Conservation (phyloP, 1,140 invertebrate genomes). For the Drosophila obscura region DNA sequence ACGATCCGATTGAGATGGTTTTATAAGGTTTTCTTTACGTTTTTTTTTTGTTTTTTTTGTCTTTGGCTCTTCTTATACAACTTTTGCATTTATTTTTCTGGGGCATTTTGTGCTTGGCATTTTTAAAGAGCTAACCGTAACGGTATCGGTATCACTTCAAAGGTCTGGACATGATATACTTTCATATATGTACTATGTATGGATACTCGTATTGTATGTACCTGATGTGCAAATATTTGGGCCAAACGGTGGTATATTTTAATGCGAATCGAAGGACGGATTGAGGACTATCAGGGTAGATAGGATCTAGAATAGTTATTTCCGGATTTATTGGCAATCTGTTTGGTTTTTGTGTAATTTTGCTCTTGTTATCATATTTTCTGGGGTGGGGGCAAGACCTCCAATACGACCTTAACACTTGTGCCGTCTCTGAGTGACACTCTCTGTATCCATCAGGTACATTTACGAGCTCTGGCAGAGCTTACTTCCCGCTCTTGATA, state of each 20-base stretch:
- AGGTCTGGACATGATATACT: slow-evolving; percentile 33
- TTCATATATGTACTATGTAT: neutral
- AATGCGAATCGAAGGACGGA: no score
- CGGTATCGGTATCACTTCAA: slow-evolving; percentile 44
- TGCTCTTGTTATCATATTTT: no score
- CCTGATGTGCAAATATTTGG: no score
- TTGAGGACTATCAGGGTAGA: no score
- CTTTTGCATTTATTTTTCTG: slow-evolving; percentile 53
- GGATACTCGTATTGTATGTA: neutral
- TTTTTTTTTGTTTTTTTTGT: slow-evolving; percentile 18
- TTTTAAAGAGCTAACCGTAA: slow-evolving; percentile 44
- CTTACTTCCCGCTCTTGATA: slow-evolving; percentile 42
- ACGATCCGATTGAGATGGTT: slow-evolving; percentile 72
- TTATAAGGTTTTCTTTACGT: slow-evolving; percentile 52
- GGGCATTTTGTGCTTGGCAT: slow-evolving; percentile 51
- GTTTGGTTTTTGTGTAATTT: no score
- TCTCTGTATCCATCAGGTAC: slow-evolving; percentile 47
- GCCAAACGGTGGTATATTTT: no score
- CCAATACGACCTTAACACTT: slow-evolving; percentile 45
- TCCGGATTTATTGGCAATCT: no score
- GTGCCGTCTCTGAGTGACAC: slow-evolving; percentile 30
- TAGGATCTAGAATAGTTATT: no score
- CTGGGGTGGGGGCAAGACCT: slow-evolving; percentile 1
- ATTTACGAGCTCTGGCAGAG: slow-evolving; percentile 34
- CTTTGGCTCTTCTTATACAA: slow-evolving; percentile 29